A percentile compares a stretch with the other conserved stretches of the same genome.
These are phyloP conservation scores for Drosophila barbarae DNA, from an alignment of 2,888 invertebrate genomes.

Conservation along the genomic window DNA sequence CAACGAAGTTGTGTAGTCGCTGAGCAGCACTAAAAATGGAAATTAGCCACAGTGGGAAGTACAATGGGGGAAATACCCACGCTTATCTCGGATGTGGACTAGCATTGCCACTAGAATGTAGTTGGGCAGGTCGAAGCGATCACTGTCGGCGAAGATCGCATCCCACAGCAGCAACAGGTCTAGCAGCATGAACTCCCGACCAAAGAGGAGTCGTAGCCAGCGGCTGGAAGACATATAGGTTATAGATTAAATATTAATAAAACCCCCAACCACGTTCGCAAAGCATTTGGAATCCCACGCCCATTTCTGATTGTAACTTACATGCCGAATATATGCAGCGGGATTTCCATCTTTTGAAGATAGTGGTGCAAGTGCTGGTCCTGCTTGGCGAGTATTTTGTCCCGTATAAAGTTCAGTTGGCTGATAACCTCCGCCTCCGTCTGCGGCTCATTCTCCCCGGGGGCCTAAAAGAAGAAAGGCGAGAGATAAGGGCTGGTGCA, in stretches of 20 bases:
- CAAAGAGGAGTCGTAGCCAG: slow-evolving; percentile 91
- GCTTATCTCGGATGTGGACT: slow-evolving; percentile 84
- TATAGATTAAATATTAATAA: background rate
- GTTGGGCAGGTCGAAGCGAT: slow-evolving; percentile 82
- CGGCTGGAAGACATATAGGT: slow-evolving; percentile 81
- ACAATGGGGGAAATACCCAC: slow-evolving; percentile 80
- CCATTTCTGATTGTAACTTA: slow-evolving; percentile 79
- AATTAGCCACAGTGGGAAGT: background rate
- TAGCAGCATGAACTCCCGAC: slow-evolving; percentile 89
- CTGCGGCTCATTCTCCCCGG: slow-evolving; percentile 44
- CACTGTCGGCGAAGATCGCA: slow-evolving; percentile 87
- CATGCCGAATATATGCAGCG: slow-evolving; percentile 93
- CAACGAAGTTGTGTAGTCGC: slow-evolving; percentile 84
- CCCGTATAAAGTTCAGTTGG: slow-evolving; percentile 83
- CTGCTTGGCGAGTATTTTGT: slow-evolving; percentile 84
- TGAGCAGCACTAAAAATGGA: slow-evolving; percentile 81
- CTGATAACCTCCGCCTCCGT: slow-evolving; percentile 82
- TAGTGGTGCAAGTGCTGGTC: slow-evolving; percentile 84
- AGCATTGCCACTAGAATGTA: slow-evolving; percentile 89
- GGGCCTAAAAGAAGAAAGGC: slow-evolving; percentile 37
- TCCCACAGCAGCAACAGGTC: slow-evolving; percentile 91
- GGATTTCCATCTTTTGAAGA: slow-evolving; percentile 86
- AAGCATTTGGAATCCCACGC: background rate
- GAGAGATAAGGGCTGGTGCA: slow-evolving; percentile 6
- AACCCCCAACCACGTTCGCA: background rate